Percentiles rank a stretch among this genome's conserved stretches.
Conservation (phyloP, 2,888 invertebrate species). For the Sminthurinus aureus region DNA sequence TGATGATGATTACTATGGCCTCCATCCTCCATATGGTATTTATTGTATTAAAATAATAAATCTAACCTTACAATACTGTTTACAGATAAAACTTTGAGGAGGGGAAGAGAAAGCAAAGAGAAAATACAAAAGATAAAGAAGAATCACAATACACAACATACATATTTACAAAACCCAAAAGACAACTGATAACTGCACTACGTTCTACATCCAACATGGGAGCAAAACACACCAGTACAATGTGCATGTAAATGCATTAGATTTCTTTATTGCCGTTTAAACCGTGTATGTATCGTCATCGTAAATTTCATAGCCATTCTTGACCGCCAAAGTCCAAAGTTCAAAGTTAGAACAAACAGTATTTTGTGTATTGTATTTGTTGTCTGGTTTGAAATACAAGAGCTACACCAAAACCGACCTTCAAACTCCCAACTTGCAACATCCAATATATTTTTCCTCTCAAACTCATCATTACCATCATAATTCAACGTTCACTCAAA, state of each 20-base stretch:
- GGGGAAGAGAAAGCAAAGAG: background rate
- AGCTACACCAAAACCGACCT: no score
- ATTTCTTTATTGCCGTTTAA: conserved; percentile 17
- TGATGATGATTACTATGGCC: no score
- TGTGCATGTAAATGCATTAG: background rate
- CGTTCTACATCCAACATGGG: conserved; percentile 1
- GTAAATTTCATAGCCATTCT: conserved; percentile 16
- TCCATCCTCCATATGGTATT: no score
- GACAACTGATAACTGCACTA: background rate
- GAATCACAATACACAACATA: background rate
- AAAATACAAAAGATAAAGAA: background rate
- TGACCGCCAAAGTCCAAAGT: conserved; percentile 14
- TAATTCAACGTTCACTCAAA: no score
- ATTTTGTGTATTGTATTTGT: background rate
- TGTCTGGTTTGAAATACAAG: background rate
- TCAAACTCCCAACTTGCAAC: no score
- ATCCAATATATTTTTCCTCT: no score
- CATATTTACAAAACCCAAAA: background rate
- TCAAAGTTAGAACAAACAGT: background rate
- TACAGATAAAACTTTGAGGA: background rate
- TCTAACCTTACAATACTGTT: background rate
- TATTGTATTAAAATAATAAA: background rate
- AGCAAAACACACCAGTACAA: background rate
- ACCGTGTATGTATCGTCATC: conserved; percentile 2
- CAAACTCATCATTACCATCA: no score